Evolutionary conservation across 2,797 vertebrate species (phyloP), one percentile per base, ranked within the genome.

Genomic region (Crypturellus tataupa): DNA sequence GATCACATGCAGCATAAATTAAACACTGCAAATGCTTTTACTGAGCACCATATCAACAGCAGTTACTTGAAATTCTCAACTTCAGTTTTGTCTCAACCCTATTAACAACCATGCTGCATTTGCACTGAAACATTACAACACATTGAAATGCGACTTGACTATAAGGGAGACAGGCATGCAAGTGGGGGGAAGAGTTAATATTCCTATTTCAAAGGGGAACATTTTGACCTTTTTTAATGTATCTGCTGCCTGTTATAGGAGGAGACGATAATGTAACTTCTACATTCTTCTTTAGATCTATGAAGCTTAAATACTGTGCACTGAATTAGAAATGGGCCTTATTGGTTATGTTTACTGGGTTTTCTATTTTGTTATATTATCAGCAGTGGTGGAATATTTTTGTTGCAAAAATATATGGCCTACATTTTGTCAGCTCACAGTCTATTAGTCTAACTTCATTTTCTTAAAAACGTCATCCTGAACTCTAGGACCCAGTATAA

Each of bases 11-110:
- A 42, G n/a, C 35, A 19, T 24, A 81, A 82, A 76, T 31, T 85
- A 92, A 94, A 91, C 75, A 47, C 18, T 75, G 42, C 31, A 90
- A 81, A 88, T 94, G 47, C 35, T 96, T 93, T 87, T 85, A 82
- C 58, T 93, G 81, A 72, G 46, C 31, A 86, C 42, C 33, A 69
- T 35, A 69, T 87, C 72, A 55, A 16, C 67, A 94, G 21, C 1
- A 3, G 21, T 46, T 80, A 93, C 83, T 86, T 85, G 25, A 76
- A 68, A 80, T 69, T 83, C 78, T 82, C 60, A 70, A 56, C 29
- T 75, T 79, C 19, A 67, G 47, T 40, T 87, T 40, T 62, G 24
- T 80, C 71, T 78, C 51, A 58, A 58, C 55, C 21, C 14, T 60
- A 19, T 73, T 81, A 83, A 58, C 53, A 16, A 44, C 67, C 5